Evolutionary conservation across 2,797 vertebrate genomes (phyloP), one percentile per base, ranked within the genome.

Genomic region (Alectoris magna): DNA sequence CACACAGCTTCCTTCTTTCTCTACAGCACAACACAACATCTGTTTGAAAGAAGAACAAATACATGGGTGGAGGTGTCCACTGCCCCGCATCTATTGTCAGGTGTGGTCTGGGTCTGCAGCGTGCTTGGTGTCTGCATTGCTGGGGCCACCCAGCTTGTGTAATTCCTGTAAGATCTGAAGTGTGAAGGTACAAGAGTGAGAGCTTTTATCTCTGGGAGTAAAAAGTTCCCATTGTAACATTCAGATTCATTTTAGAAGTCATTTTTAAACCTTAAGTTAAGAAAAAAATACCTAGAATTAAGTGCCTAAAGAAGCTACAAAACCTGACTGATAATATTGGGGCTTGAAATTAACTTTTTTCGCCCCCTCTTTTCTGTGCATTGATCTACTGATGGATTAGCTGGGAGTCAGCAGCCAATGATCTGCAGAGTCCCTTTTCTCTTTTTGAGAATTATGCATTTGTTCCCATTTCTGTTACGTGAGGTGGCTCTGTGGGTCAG

Each of bases 311-410:
- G 87, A 94, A 93, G 84, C 93, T 93, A 94, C 91, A 91, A 92
- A 95, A 96, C 55, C 79, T 78, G 87, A 96, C 94, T 93, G 79
- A 86, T 95, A 94, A 87, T 94, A 90, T 11, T 78, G 63, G 90
- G 94, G 90, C 93, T 96, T 96, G 93, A 96, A 97, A 97, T 96
- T 68, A 94, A 75, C 79, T 94, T 96, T 84, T 91, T 82, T 19
- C 64, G 11, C 53, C n/a, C 63, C 31, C 27, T n/a, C 74, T 48
- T 15, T 92, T 95, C 87, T 94, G 89, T 95, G 91, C 81, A 46
- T 59, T 73, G 84, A 82, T 91, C 91, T 93, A 77, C 94, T 43
- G 21, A 26, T 27, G 58, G 53, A 53, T 76, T 71, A 81, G 68
- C 81, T 69, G 69, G 68, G 66, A 70, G 29, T 75, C 78, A 41